Evolutionary conservation across 2,113 vertebrate species (phyloP).

Genomic region (Callaeas wilsoni): DNA sequence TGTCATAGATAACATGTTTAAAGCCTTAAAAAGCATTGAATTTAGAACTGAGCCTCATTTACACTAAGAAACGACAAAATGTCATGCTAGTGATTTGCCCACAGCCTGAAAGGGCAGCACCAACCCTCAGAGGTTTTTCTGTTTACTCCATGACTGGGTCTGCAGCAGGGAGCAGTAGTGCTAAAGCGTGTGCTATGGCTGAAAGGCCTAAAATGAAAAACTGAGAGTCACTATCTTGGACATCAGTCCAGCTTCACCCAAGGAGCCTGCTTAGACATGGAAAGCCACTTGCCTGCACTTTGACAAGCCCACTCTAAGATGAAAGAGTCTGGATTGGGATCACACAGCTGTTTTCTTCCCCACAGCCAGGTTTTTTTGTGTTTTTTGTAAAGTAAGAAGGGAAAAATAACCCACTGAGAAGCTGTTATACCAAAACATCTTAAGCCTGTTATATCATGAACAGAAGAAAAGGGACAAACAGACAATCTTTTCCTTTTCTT

Average conservation of each 20-base stretch:
- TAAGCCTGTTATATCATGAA: conserved; percentile 24
- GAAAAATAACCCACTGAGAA: conserved; percentile 1
- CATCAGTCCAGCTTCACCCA: neutral
- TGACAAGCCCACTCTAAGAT: neutral
- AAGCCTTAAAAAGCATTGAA: neutral
- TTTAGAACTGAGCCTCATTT: neutral
- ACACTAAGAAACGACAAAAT: neutral
- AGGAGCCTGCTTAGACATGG: neutral
- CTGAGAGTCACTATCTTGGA: neutral
- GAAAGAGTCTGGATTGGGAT: neutral
- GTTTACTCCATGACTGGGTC: neutral
- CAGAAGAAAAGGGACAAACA: neutral
- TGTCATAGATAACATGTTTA: neutral
- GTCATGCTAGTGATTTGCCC: neutral
- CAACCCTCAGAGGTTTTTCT: neutral
- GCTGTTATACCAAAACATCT: neutral
- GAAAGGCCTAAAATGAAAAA: neutral
- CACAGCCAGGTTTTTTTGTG: neutral
- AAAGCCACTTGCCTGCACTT: neutral
- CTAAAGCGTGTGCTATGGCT: neutral
- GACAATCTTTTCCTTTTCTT: neutral
- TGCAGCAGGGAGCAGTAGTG: neutral
- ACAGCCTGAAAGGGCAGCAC: neutral
- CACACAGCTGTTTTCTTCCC: neutral
- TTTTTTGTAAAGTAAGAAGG: neutral